A percentile compares a stretch with the other conserved stretches of the same genome.
These are phyloP conservation scores for Epizoanthus illoricatus DNA, from an alignment of 92 coral and sea anemone genomes.

Conservation along the genomic window DNA sequence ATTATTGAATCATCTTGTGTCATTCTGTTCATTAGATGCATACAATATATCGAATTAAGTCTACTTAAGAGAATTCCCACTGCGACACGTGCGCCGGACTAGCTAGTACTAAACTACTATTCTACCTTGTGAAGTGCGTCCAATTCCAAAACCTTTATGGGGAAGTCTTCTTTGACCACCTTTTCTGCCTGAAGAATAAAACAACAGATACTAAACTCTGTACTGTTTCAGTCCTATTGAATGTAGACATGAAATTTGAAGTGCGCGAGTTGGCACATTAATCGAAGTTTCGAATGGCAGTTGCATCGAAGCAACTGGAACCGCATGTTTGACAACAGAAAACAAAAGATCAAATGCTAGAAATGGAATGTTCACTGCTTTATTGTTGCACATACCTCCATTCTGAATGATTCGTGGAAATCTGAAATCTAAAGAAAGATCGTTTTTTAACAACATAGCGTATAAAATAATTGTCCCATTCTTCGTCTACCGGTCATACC, in stretches of 20 bases:
- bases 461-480: no score
- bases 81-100: conserved; percentile 17
- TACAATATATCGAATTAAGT: not conserved
- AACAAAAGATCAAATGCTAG: not conserved
- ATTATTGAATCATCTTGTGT: no score
- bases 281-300: not conserved
- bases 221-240: not conserved
- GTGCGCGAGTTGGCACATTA: conserved; percentile 4
- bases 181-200: conserved; percentile 74
- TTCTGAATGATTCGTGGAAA: conserved; percentile 78
- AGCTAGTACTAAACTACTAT: conserved; percentile 5
- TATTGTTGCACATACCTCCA: conserved; percentile 60
- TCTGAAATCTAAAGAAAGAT: conserved; percentile 59
- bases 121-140: conserved; percentile 84
- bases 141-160: conserved; percentile 81
- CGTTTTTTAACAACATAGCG: not conserved
- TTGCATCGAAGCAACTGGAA: not conserved
- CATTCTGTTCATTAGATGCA: not conserved
- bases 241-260: not conserved
- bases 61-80: not conserved
- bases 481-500: no score
- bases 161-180: conserved; percentile 86
- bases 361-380: not conserved
- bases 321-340: not conserved
- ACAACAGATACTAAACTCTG: not conserved